These are phyloP conservation scores for Nautilus pompilius DNA, from an alignment of 1,140 invertebrate species.

Conservation along the genomic window DNA sequence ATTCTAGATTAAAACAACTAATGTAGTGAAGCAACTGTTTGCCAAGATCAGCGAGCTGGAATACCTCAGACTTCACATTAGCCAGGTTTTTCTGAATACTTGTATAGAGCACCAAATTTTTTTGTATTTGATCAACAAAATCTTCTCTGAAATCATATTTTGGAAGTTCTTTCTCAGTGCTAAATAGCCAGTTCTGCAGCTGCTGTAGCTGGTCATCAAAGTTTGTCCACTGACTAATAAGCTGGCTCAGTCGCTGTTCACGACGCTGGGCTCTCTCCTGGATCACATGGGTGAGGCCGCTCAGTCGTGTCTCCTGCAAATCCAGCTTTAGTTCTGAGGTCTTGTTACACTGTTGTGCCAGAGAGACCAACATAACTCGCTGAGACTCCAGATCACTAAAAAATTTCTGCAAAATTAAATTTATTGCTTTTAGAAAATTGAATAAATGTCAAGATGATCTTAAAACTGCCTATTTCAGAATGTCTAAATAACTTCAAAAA, in stretches of 20 bases:
- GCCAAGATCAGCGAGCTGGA: constrained; percentile 46
- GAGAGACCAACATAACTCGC: constrained; percentile 43
- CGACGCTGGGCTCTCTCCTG: constrained; percentile 46
- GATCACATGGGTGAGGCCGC: constrained; percentile 39
- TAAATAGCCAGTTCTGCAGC: constrained; percentile 25
- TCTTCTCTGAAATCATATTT: constrained; percentile 30
- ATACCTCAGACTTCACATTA: constrained; percentile 43
- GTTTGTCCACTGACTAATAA: constrained; percentile 41
- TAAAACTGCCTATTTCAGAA: no score
- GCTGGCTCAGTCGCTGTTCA: constrained; percentile 44
- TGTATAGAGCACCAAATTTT: constrained; percentile 35
- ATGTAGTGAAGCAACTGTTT: constrained; percentile 44
- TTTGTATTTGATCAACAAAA: constrained; percentile 32
- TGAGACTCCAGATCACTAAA: constrained; percentile 50
- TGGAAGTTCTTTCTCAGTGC: constrained; percentile 36
- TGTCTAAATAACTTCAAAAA: no score
- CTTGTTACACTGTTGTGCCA: constrained; percentile 40
- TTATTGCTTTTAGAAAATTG: no score
- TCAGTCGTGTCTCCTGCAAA: constrained; percentile 37
- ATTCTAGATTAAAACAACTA: constrained; percentile 41
- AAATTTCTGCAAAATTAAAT: constrained; percentile 48
- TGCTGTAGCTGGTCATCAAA: constrained; percentile 33
- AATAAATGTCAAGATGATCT: no score
- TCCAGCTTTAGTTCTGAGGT: constrained; percentile 31
- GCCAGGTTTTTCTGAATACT: constrained; percentile 37